Base-by-base conservation (phyloP, 2,888 invertebrate species). In the Drosophila formosana region DNA sequence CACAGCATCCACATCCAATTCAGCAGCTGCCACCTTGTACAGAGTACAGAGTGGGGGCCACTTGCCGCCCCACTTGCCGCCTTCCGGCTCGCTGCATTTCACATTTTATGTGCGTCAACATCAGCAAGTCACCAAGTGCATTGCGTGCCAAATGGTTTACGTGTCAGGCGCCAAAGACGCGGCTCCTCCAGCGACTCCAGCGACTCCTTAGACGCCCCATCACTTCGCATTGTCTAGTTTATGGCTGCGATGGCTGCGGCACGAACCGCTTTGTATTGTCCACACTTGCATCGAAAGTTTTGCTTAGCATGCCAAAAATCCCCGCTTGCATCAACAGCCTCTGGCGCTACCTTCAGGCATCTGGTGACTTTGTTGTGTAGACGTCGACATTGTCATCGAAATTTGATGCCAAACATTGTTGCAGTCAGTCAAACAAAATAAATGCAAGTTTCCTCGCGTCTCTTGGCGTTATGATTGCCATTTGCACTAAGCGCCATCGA, bases 121-220 rank as follows among this genome's bases (percentile, higher is more conserved):
- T 80, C 78, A 74, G 71, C 75, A 78, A 86, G 86, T 79, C 72
- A 72, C 86, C 82, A 80, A 83, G 81, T 79, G 88, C 89, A 89
- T 75, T 88, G 84, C 83, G 89, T 85, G 84, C 80, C 89, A 89
- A 85, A 85, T 89, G 80, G 80, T 85, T 89, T 88, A 88, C 89
- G 86, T 89, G 87, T 78, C 77, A 71, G 78, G 68, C 84, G 70
- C 71, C 80, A 60, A 51, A 30, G 47, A 63, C 30, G 28, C 30
- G 28, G 53, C 77, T 43, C 37, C 60, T 37, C 26, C 61, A 45
- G n/a, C n/a, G n/a, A n/a, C n/a, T n/a, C n/a, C 60, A 34, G 4
- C 32, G 37, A 39, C 30, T 32, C 55, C 43, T 45, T 11, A 49
- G 55, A 64, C 69, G 63, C 52, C 56, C 39, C 70, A 55, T 53